A percentile compares a stretch with the other conserved stretches of the same genome.
Conservation (phyloP, 2,888 invertebrate genomes). For the Mythimna ferrago region DNA sequence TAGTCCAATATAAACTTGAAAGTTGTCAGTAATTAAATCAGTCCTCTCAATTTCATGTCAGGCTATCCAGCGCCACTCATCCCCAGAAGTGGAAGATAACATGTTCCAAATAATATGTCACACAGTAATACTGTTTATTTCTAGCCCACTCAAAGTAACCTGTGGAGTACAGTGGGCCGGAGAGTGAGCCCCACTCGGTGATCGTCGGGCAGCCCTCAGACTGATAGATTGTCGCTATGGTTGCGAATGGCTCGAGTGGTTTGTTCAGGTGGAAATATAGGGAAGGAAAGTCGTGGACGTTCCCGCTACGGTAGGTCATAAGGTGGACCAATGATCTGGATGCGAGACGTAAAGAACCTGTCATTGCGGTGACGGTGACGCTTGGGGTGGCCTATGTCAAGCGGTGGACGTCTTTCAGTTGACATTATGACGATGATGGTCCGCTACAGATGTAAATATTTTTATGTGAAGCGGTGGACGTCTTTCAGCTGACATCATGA, state of each 20-base stretch:
- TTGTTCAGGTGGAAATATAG: constrained; percentile 26
- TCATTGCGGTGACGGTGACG: no score
- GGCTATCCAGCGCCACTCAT: constrained; percentile 1
- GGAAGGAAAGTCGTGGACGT: not conserved
- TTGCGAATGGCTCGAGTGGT: constrained; percentile 42
- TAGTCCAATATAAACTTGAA: not conserved
- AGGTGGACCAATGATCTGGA: no score
- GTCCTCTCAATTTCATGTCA: not conserved
- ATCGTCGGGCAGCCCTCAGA: constrained; percentile 34
- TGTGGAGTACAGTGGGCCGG: constrained; percentile 32
- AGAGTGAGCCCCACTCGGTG: constrained; percentile 25
- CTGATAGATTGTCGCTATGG: constrained; percentile 55
- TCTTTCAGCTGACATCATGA: no score
- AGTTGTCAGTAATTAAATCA: constrained; percentile 5
- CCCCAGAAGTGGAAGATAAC: constrained; percentile 2
- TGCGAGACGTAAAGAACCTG: no score
- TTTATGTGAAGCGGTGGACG: no score
- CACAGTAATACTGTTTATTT: constrained; percentile 45
- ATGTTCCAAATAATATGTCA: constrained; percentile 14
- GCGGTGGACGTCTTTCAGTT: no score
- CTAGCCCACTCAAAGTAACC: constrained; percentile 33
- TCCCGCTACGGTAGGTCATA: not conserved
- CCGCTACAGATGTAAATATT: no score
- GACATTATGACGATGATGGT: no score
- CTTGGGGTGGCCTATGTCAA: no score